Percentiles rank a stretch among this genome's conserved stretches.
Conservation (phyloP, 2,888 invertebrate species). For the Hydriomena furcata region DNA sequence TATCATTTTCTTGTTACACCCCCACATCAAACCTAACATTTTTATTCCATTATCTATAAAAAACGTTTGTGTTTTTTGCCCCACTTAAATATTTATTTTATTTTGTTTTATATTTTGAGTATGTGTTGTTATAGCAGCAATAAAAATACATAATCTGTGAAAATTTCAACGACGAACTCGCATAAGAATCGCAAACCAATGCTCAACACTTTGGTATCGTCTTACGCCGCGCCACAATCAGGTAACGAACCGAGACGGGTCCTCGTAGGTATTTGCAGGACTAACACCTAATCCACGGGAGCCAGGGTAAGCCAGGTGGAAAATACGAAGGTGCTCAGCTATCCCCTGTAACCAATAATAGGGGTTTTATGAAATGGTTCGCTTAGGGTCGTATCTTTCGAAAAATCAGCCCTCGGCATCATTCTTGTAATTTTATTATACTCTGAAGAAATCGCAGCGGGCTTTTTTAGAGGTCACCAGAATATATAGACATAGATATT, state of each 20-base stretch:
- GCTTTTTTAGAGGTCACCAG: too few relatives aligned
- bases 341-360: constrained; percentile 11
- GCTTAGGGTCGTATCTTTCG: not conserved
- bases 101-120: too few relatives aligned
- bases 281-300: constrained; percentile 18
- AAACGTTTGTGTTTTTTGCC: too few relatives aligned
- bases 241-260: constrained; percentile 18
- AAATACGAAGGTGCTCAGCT: not conserved
- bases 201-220: not conserved
- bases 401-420: not conserved
- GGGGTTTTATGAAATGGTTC: constrained; percentile 3
- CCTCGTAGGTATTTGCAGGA: constrained; percentile 10
- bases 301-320: constrained; percentile 21
- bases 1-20: too few relatives aligned
- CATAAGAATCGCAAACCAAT: not conserved
- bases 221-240: constrained; percentile 13
- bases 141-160: too few relatives aligned
- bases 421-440: not conserved
- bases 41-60: too few relatives aligned
- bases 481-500: too few relatives aligned
- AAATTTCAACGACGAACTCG: too few relatives aligned
- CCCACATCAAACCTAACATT: too few relatives aligned
- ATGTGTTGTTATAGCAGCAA: too few relatives aligned
- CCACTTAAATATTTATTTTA: too few relatives aligned
- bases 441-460: too few relatives aligned